These are phyloP conservation scores for Scaptomyza tumidula DNA, from an alignment of 2,888 invertebrate species.

Conservation along the genomic window DNA sequence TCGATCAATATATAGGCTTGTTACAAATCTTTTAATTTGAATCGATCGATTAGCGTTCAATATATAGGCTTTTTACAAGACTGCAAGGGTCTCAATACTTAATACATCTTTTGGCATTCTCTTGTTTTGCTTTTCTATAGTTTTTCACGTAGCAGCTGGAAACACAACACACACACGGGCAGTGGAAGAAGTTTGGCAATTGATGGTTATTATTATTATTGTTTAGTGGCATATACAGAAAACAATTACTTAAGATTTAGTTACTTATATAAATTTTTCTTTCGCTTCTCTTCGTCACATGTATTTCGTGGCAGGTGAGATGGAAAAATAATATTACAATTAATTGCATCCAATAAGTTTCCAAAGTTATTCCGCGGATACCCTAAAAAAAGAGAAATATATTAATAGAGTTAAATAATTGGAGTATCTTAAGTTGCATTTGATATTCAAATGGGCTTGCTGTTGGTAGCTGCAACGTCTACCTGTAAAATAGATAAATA, in stretches of 20 bases:
- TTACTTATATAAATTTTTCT: conserved; percentile 55
- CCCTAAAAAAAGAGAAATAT: conserved; percentile 69
- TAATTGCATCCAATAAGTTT: neutral
- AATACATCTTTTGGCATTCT: conserved; percentile 33
- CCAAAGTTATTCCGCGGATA: conserved; percentile 10
- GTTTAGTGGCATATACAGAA: conserved; percentile 63
- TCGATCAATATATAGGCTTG: neutral
- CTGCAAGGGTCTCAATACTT: conserved; percentile 33
- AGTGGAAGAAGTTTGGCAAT: conserved; percentile 42
- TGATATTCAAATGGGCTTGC: neutral
- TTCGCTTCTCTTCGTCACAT: conserved; percentile 14
- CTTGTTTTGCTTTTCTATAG: conserved; percentile 9
- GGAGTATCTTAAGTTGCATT: neutral
- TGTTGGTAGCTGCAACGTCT: conserved; percentile 38
- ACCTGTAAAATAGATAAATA: conserved; percentile 77
- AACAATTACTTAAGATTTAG: conserved; percentile 60
- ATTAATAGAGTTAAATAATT: conserved; percentile 48
- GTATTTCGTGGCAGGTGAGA: conserved; percentile 4
- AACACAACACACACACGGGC: conserved; percentile 47
- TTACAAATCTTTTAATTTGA: neutral
- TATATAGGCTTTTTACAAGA: neutral
- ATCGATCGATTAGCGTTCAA: neutral
- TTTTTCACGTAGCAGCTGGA: conserved; percentile 38
- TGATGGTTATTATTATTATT: conserved; percentile 57
- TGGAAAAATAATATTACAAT: conserved; percentile 8